Evolutionary conservation across 2,797 vertebrate genomes (phyloP), one percentile per base, ranked within the genome.

Genomic region (Gymnoscopelus braueri): DNA sequence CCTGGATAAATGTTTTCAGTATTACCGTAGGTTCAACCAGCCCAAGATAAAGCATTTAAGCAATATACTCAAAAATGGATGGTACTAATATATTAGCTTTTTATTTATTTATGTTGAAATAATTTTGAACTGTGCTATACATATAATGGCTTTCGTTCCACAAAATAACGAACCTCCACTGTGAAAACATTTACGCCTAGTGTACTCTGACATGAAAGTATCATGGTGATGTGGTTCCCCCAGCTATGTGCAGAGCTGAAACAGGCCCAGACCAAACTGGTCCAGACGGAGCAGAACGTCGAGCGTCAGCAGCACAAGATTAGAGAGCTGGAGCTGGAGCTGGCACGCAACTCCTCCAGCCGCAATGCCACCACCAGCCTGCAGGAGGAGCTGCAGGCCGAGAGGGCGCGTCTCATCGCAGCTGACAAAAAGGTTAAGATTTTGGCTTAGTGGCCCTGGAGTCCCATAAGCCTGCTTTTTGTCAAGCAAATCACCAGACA

Each of bases 191-290:
- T 29, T 3, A 29, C 26, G 3, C 26, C 26, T 29, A 4, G 32
- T 35, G 32, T 6, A 35, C 32, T 5, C 32, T 35, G 32, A 35
- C 32, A 55, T 72, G 57, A 8, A 5, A 50, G 10, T 19, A 7
- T 5, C 19, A 2, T 51, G 5, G 47, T 13, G 14, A 13, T 65
- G 5, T 56, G 47, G 10, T 66, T 63, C 49, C 49, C 74, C 52
- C 78, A 99, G 98, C 84, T 96, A 60, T 95, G 93, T 92, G 95
- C 94, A 5, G 96, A 99, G 84, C 88, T 98, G 82, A 96, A 95
- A 83, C 95, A 96, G 77, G 85, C 91, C 56, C 95, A 90, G 72
- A 77, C 89, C 71, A 96, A 95, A 65, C 83, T 95, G 48, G 60
- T 66, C 0, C 95, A 96, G 74, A 67, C 91, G 6, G 92, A 95